These are phyloP conservation scores for Aradus depressus DNA, from an alignment of 2,888 invertebrate genomes.

Conservation along the genomic window DNA sequence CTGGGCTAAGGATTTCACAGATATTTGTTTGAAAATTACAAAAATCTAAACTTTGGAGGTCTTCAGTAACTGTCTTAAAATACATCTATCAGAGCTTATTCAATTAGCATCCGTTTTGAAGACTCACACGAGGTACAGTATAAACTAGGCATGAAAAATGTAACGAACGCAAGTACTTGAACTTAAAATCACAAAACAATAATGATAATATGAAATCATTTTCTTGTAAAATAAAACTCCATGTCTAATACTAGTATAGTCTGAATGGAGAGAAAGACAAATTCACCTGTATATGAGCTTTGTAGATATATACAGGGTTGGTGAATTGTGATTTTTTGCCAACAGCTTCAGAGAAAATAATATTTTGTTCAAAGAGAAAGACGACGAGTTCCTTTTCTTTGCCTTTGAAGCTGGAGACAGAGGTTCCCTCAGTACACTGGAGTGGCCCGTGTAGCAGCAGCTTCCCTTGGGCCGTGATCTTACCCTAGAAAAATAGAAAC, in stretches of 20 bases:
- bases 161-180: too few relatives aligned
- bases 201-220: too few relatives aligned
- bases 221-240: background rate
- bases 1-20: too few relatives aligned
- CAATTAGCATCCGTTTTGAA: too few relatives aligned
- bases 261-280: background rate
- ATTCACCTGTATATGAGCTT: slow-evolving; percentile 84
- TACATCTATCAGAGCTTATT: too few relatives aligned
- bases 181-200: too few relatives aligned
- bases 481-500: slow-evolving; percentile 55
- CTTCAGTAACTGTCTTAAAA: too few relatives aligned
- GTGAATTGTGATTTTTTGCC: slow-evolving; percentile 86
- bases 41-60: too few relatives aligned
- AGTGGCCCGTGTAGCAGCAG: slow-evolving; percentile 76
- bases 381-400: slow-evolving; percentile 91
- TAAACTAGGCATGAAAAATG: too few relatives aligned
- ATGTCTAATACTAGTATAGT: background rate
- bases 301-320: slow-evolving; percentile 88
- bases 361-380: slow-evolving; percentile 95
- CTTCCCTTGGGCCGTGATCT: slow-evolving; percentile 94
- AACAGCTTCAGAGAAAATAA: slow-evolving; percentile 90
- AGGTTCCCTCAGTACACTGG: slow-evolving; percentile 51
- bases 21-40: too few relatives aligned
- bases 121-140: too few relatives aligned
- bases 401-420: slow-evolving; percentile 42